Evolutionary conservation across 2,888 invertebrate genomes (phyloP), one percentile per base, ranked within the genome.

Genomic region (Synergus laeviventris): DNA sequence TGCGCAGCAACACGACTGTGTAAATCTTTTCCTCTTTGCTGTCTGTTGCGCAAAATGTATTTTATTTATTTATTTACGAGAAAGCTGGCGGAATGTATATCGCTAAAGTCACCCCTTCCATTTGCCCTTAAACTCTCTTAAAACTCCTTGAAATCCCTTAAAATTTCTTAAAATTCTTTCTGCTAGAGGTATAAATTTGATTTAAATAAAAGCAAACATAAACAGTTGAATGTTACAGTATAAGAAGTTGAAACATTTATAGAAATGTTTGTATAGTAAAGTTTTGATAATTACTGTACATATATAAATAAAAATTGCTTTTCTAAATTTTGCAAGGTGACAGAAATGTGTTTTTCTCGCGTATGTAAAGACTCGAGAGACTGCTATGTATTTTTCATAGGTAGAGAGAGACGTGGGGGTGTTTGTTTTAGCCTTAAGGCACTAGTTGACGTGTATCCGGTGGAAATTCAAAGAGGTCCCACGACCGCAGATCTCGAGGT

Each of bases 381-480:
- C 56, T 24, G 56, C 14, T 56, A 70, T 70, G n/a, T 31, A 31
- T 70, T 70, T 70, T 70, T 64, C 42, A 49, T 70, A 70, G 16
- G 24, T 11, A 31, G 24, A 31, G 31, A 14, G 3, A 31, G 11
- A 42, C 66, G 45, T 66, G 0, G n/a, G 49, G 70, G n/a, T 49
- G 49, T 70, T 70, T 70, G 49, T 49, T 70, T 31, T 45, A 45
- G 70, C 49, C 24, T 31, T 21, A n/a, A 70, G 49, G 31, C 11
- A 45, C 45, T 45, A 45, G 31, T 70, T 49, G 49, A 49, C 70
- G 70, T 70, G 49, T 31, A 49, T 31, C 49, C 12, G 31, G 45
- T 49, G 70, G 36, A 70, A 70, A 70, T 70, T 70, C 45, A 70
- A 70, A 70, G 49, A 24, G 21, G 21, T 56, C 56, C 56, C 56